phyloP scores from a whole-genome alignment of 2,888 invertebrate genomes.

The Megamerina dolium region DNA sequence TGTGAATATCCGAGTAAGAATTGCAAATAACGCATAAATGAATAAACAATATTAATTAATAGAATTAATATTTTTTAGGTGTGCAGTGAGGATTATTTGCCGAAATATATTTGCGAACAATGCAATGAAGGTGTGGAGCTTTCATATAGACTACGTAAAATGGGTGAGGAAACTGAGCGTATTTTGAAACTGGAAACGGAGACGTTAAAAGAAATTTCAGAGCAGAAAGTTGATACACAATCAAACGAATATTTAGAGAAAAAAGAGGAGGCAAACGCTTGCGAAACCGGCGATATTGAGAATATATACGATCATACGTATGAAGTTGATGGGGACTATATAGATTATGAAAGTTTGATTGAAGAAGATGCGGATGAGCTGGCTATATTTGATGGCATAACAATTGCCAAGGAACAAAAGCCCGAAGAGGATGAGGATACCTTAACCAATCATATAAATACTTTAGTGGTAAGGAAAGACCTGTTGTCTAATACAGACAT shows the following conservation, averaged over 20 bases:
- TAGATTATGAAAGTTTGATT: too few species aligned
- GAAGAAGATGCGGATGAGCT: too few species aligned
- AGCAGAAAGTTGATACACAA: background rate
- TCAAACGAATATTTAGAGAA: background rate
- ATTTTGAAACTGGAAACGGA: conserved; percentile 18
- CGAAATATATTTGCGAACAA: conserved; percentile 25
- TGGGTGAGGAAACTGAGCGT: conserved; percentile 25
- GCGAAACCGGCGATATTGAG: background rate
- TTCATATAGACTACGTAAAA: conserved; percentile 25
- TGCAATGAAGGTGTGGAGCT: conserved; percentile 25
- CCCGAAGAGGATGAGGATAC: too few species aligned
- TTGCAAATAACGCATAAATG: background rate
- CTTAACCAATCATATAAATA: too few species aligned
- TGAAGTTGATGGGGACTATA: too few species aligned
- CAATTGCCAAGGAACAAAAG: too few species aligned
- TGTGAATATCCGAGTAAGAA: conserved; percentile 24
- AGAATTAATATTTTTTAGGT: conserved; percentile 16
- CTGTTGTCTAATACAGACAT: too few species aligned
- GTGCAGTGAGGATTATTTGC: conserved; percentile 19
- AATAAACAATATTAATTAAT: background rate
- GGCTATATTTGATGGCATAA: too few species aligned
- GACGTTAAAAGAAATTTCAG: conserved; percentile 1
- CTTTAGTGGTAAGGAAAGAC: too few species aligned
- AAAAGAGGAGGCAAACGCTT: conserved; percentile 1
- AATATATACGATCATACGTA: background rate